A percentile compares a stretch with the other conserved stretches of the same genome.
phyloP scores from a whole-genome alignment of 1,140 invertebrate species.

The Zaprionus gabonicus region DNA sequence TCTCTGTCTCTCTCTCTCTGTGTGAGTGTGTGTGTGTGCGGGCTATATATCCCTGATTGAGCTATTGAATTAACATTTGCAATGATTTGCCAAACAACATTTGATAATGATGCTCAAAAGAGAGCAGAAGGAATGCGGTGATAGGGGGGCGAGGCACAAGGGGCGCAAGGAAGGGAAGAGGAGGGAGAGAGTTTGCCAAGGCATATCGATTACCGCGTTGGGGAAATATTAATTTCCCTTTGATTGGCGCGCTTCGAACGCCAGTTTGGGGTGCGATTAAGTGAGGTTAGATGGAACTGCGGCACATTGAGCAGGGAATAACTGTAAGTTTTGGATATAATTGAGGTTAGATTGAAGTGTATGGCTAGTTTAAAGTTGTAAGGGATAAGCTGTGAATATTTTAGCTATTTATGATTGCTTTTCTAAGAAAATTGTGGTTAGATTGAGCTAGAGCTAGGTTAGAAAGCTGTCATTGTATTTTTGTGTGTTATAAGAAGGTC shows the following conservation, averaged over 20 bases:
- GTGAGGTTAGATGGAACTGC: not conserved
- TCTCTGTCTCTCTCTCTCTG: not conserved
- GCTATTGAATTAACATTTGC: conserved; percentile 82
- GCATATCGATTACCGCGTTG: conserved; percentile 7
- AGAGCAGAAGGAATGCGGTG: conserved; percentile 2
- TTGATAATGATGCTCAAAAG: conserved; percentile 67
- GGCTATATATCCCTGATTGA: conserved; percentile 58
- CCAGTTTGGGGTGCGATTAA: conserved; percentile 3
- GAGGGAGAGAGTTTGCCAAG: not conserved
- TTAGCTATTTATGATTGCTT: too few relatives aligned
- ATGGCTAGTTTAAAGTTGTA: too few relatives aligned
- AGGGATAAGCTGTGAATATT: too few relatives aligned
- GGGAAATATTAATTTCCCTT: conserved; percentile 23
- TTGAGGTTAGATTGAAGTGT: not conserved
- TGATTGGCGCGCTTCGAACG: not conserved
- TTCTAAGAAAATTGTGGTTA: too few relatives aligned
- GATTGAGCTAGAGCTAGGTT: too few relatives aligned
- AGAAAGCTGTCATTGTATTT: too few relatives aligned
- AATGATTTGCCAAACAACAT: conserved; percentile 78
- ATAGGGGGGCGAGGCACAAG: conserved; percentile 33
- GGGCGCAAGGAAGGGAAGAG: too few relatives aligned
- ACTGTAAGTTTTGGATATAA: too few relatives aligned
- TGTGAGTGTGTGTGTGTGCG: not conserved
- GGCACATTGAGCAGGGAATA: not conserved
- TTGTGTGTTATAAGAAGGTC: too few relatives aligned